Evolutionary conservation across 1,140 invertebrate genomes (phyloP).

Genomic region (Paraescarpia echinospica): DNA sequence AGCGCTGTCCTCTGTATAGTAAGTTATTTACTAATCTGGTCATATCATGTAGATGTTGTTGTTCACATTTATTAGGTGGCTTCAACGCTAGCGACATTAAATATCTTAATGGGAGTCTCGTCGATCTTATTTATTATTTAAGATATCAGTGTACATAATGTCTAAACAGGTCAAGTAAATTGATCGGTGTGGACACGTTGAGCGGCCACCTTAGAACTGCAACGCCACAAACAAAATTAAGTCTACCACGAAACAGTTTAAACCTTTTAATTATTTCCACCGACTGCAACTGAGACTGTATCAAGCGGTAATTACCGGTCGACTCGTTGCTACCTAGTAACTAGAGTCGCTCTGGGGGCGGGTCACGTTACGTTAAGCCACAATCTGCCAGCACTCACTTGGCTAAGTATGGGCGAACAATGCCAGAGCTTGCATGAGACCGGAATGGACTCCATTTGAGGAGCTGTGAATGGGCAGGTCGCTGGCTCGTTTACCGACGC

Average conservation of each 20-base stretch:
- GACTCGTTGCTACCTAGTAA: not conserved
- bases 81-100: too few species aligned
- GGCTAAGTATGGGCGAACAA: not conserved
- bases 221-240: not conserved
- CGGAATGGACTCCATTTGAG: not conserved
- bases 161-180: too few species aligned
- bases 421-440: not conserved
- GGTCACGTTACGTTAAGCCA: not conserved
- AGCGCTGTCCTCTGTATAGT: too few species aligned
- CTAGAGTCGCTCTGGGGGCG: not conserved
- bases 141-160: too few species aligned
- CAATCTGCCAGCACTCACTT: not conserved
- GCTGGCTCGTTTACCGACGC: not conserved
- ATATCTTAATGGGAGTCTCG: too few species aligned
- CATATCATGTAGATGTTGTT: too few species aligned
- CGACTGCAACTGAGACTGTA: not conserved
- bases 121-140: too few species aligned
- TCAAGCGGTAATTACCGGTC: not conserved
- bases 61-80: too few species aligned
- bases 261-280: constrained; percentile 1
- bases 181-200: not conserved
- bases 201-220: not conserved
- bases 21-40: too few species aligned
- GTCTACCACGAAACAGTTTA: not conserved
- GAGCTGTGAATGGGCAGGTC: not conserved